Evolutionary conservation across 2,797 vertebrate genomes (phyloP), one percentile per base, ranked within the genome.

Genomic region (Crenichthys baileyi): DNA sequence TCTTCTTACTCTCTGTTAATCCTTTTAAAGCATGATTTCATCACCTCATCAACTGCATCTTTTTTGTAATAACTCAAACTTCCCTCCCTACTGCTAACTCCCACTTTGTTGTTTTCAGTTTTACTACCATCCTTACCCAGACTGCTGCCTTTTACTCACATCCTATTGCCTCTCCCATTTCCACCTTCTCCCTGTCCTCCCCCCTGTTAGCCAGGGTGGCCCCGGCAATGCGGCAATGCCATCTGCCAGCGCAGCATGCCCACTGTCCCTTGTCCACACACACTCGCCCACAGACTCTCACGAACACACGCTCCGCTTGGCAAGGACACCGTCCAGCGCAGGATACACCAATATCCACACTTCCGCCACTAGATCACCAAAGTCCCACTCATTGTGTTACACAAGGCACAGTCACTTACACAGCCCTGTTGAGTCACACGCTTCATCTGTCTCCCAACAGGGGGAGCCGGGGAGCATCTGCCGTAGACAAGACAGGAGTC

Each of bases 381-480:
- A 88, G 83, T 90, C 88, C 89, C 89, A 87, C 83, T 79, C 89
- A 75, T 75, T 83, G 75, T 87, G 78, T 81, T 56, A 76, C 83
- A 83, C 82, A 78, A 63, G 83, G 81, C 75, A 76, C 79, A 56
- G 26, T 22, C 81, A 60, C 70, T 60, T 61, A 16, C 83, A 79
- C 83, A 88, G 90, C 90, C 81, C 79, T 87, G 87, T 90, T 92
- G 88, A 92, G 88, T 93, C 92, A 94, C 89, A 93, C 55, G 93
- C 94, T 95, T 95, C 94, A 95, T 95, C 93, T 87, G 91, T 95
- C 95, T 95, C 94, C 93, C 95, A 94, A 92, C 93, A 96, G 95
- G 94, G 95, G 92, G 95, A 94, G 94, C 91, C 44, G 89, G 75
- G 80, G 92, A 91, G 90, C 93, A 95, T 94, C 93, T 94, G 92